Conservation (phyloP, 2,888 invertebrate species). For the Melangyna quadrimaculata region DNA sequence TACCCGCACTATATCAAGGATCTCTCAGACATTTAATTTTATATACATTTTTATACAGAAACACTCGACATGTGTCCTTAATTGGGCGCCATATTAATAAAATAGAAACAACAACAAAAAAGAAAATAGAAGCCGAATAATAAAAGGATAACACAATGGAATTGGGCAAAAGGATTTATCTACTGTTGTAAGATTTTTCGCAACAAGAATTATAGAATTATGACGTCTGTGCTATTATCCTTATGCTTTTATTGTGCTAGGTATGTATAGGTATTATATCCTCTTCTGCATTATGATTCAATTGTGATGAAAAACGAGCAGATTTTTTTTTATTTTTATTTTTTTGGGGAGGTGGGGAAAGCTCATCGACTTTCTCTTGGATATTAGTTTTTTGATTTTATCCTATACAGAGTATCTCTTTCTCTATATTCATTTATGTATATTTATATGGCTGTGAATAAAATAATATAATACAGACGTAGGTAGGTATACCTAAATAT, state of each 20-base stretch:
- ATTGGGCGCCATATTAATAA: constrained; percentile 38
- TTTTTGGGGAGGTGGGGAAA: too few species aligned
- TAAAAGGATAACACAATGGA: constrained; percentile 16
- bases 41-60: not conserved
- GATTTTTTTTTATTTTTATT: too few species aligned
- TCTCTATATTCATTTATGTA: not conserved
- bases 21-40: not conserved
- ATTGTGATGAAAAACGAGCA: constrained; percentile 18
- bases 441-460: too few species aligned
- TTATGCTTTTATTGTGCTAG: constrained; percentile 16
- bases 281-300: constrained; percentile 48
- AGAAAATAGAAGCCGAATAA: not conserved
- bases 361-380: not conserved
- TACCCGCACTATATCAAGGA: not conserved
- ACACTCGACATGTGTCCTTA: constrained; percentile 24
- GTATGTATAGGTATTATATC: constrained; percentile 24
- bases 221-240: constrained; percentile 53
- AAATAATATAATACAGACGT: not conserved
- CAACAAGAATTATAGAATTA: constrained; percentile 32
- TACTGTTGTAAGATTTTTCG: constrained; percentile 18
- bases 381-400: constrained; percentile 14
- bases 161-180: not conserved
- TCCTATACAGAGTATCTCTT: not conserved
- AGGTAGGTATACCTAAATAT: not conserved
- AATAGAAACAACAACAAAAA: not conserved